Evolutionary conservation across 2,888 invertebrate genomes (phyloP), one percentile per base, ranked within the genome.

Genomic region (Lithophane leautieri): DNA sequence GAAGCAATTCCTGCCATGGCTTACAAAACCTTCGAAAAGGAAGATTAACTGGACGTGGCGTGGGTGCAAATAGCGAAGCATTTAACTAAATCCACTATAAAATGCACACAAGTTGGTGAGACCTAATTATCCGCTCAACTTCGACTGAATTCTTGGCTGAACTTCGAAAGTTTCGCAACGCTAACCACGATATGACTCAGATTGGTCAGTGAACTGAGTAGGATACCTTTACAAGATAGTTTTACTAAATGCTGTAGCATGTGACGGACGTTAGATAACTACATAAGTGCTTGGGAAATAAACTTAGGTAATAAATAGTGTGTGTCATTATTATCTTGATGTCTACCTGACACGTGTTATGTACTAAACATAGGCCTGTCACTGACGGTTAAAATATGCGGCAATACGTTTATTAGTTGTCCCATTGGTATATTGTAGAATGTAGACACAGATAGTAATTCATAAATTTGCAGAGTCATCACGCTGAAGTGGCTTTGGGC

Each of bases 151-250:
- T 75, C 73, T 84, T 79, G 73, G 16, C 40, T 70, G 50, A 70
- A 80, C 65, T 82, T 80, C 40, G 60, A 62, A 76, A 73, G 73
- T 86, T 76, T 73, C 52, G 67, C 65, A 78, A 85, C 76, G 34
- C 65, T 69, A 65, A 75, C 56, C 65, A 19, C 63, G 73, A 76
- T 75, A 60, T 58, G 71, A 69, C 40, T 76, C 71, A 56, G 60
- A 61, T 67, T 76, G 84, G 84, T 77, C 81, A 82, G 47, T 73
- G 82, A 82, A 75, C 86, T 73, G 58, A n/a, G n/a, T n/a, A n/a
- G 19, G 42, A 0, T 56, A 69, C 44, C 40, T 34, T 34, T 34
- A 70, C 25, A 12, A 61, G 40, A 70, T 69, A 73, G 50, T 56
- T 56, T 68, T 52, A 47, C 16, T 79, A 28, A 42, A 42, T 25